phyloP scores from a whole-genome alignment of 23 tunicate genomes.

The Ciona savignyi region DNA sequence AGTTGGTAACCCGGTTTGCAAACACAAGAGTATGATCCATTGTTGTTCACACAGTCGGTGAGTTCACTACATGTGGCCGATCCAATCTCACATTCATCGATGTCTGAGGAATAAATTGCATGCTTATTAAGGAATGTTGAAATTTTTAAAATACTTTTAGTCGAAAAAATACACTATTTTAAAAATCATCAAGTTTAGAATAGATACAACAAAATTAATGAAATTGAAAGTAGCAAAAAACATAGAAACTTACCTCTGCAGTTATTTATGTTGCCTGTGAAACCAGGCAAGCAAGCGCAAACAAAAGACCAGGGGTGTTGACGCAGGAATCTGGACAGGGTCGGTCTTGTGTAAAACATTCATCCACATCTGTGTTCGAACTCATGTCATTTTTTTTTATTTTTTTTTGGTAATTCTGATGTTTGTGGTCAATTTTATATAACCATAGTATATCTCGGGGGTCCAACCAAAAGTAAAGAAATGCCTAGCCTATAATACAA shows the following conservation, averaged over 20 bases:
- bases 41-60: slow-evolving; percentile 9
- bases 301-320: slow-evolving; percentile 32
- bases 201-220: too few species aligned
- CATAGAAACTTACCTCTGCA: slow-evolving; percentile 2
- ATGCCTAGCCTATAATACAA: too few species aligned
- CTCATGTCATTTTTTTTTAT: too few species aligned
- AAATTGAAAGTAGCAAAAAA: not conserved
- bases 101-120: slow-evolving; percentile 17
- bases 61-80: slow-evolving; percentile 1
- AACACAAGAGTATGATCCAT: slow-evolving; percentile 22
- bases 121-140: too few species aligned
- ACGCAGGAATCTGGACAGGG: slow-evolving; percentile 19
- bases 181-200: too few species aligned
- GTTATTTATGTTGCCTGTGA: not conserved
- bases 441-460: too few species aligned
- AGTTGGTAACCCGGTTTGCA: slow-evolving; percentile 9
- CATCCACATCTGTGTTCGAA: slow-evolving; percentile 35
- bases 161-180: too few species aligned
- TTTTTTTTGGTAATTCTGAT: too few species aligned
- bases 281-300: slow-evolving; percentile 32
- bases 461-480: too few species aligned
- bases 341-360: slow-evolving; percentile 7
- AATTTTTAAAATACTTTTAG: too few species aligned
- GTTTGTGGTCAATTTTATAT: too few species aligned
- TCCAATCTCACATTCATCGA: slow-evolving; percentile 28